phyloP scores from a whole-genome alignment of 1,140 invertebrate genomes.

The Neodiprion pinetum region DNA sequence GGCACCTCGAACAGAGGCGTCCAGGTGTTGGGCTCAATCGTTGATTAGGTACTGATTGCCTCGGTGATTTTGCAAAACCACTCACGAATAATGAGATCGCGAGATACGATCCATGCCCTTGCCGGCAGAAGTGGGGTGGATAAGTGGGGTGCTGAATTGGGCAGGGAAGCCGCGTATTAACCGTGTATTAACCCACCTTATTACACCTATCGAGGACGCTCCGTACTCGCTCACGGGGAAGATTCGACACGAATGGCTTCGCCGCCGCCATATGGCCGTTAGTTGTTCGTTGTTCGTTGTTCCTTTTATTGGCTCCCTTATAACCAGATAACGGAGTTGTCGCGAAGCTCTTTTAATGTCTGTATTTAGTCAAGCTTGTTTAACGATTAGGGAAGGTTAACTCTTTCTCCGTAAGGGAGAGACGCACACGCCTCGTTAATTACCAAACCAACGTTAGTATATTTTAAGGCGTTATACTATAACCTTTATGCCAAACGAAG shows the following conservation, averaged over 20 bases:
- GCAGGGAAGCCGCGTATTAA: neutral
- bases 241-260: neutral
- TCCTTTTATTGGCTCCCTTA: neutral
- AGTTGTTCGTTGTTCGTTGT: constrained; percentile 3
- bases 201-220: neutral
- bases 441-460: too few species aligned
- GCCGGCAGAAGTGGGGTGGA: neutral
- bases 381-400: neutral
- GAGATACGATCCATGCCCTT: constrained; percentile 1
- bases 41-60: neutral
- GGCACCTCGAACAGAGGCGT: neutral
- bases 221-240: neutral
- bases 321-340: neutral
- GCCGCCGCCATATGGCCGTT: neutral
- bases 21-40: constrained; percentile 1
- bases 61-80: constrained; percentile 7
- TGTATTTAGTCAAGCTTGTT: neutral
- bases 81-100: constrained; percentile 4
- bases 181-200: neutral
- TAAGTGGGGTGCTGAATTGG: neutral
- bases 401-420: neutral
- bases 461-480: too few species aligned
- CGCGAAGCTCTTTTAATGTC: neutral
- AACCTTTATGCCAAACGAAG: too few species aligned
- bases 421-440: neutral